A percentile compares a stretch with the other conserved stretches of the same genome.
These are phyloP conservation scores for Gadus macrocephalus DNA, from an alignment of 2,113 vertebrate species.

Conservation along the genomic window DNA sequence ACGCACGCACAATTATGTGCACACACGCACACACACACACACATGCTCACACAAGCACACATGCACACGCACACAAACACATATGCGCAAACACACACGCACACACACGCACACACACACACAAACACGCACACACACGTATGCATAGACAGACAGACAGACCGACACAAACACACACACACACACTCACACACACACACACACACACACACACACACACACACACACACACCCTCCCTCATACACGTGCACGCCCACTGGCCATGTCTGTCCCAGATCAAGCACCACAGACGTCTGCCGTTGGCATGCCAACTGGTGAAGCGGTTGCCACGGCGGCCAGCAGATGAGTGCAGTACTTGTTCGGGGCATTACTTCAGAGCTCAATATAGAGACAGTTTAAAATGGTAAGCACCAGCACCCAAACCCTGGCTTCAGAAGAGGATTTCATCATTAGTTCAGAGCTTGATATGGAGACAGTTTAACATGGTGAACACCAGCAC, in stretches of 20 bases:
- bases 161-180: conserved; percentile 1
- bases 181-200: conserved; percentile 11
- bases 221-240: conserved; percentile 15
- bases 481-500: no score
- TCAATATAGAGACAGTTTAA: no score
- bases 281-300: neutral
- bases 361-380: no score
- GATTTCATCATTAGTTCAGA: no score
- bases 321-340: no score
- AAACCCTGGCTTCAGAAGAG: no score
- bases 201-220: neutral
- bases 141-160: conserved; percentile 11
- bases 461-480: no score
- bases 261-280: neutral
- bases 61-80: neutral
- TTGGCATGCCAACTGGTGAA: neutral
- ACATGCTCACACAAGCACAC: no score
- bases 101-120: neutral
- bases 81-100: neutral
- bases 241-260: neutral
- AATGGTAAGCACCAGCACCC: no score
- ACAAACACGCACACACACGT: conserved; percentile 21
- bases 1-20: conserved; percentile 3
- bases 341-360: no score
- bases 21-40: no score